Evolutionary conservation across 2,888 invertebrate species (phyloP), one percentile per base, ranked within the genome.

Genomic region (Perdita meconis): DNA sequence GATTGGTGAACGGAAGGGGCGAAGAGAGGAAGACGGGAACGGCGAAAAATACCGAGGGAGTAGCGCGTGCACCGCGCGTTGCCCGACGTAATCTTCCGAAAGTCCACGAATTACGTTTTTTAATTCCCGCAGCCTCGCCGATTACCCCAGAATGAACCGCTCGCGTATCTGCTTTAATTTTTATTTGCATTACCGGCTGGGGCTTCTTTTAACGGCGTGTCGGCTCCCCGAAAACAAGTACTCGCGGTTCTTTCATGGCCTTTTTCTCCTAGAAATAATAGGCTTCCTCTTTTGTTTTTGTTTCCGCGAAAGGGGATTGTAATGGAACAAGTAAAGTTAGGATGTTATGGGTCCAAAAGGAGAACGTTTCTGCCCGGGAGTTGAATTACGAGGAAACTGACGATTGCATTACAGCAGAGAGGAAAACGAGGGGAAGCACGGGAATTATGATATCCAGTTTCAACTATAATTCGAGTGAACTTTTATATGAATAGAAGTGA

Each of bases 61-160:
- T 47, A 47, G 30, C 12, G 10, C 47, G 16, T 47, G 47, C 10
- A 50, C n/a, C 51, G 55, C 12, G 24, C 36, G 40, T n/a, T 22
- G 26, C 1, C 36, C 12, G 19, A 34, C 56, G 72, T 84, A 81
- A 84, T 81, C 81, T 73, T 67, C 56, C 73, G 38, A 82, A 79
- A 77, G 71, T 71, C 77, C 61, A 59, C 69, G 68, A 85, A 80
- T 78, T 86, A 78, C 69, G 47, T 68, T 78, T 84, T 85, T 86
- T 84, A 84, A 84, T 86, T 74, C 77, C 67, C 69, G 10, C 65
- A 51, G 64, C 50, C 71, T 59, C 63, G 24, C 56, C 86, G 84
- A 85, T 85, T 86, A 86, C 44, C 70, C 53, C 73, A 19, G 38
- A 38, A 73, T 73, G 75, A 67, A 73, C 44, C 40, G 30, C 59